Conservation (phyloP, 2,888 invertebrate species). For the Drosophila eohydei region DNA sequence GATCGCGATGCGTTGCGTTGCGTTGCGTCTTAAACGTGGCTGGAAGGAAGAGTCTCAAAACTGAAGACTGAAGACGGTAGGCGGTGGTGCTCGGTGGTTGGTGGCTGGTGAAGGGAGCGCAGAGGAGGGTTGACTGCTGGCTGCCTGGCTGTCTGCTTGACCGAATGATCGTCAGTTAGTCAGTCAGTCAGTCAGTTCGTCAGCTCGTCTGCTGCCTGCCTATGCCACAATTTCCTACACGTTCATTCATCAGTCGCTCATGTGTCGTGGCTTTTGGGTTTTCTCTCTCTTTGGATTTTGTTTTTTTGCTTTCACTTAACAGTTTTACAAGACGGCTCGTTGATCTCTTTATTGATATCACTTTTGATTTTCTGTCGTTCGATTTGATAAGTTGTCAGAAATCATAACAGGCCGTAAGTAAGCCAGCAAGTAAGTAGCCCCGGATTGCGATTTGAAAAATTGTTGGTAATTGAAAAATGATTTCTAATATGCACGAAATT, state of each 20-base stretch:
- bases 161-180: slow-evolving; percentile 44
- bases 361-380: slow-evolving; percentile 78
- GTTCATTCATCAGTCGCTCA: slow-evolving; percentile 68
- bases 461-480: slow-evolving; percentile 80
- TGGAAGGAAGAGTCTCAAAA: slow-evolving; percentile 27
- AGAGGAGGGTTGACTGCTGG: slow-evolving; percentile 23
- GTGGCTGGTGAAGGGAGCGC: neutral
- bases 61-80: slow-evolving; percentile 12
- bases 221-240: slow-evolving; percentile 54
- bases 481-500: slow-evolving; percentile 81
- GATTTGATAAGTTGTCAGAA: slow-evolving; percentile 79
- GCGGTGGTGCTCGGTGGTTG: slow-evolving; percentile 5
- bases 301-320: slow-evolving; percentile 59
- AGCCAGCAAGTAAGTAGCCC: slow-evolving; percentile 60
- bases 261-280: slow-evolving; percentile 36
- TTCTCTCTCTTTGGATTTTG: slow-evolving; percentile 3
- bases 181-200: slow-evolving; percentile 12
- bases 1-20: slow-evolving; percentile 76
- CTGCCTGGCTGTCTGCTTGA: slow-evolving; percentile 67
- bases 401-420: slow-evolving; percentile 70
- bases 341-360: slow-evolving; percentile 81
- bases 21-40: slow-evolving; percentile 58
- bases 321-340: slow-evolving; percentile 63
- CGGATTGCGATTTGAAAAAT: slow-evolving; percentile 43
- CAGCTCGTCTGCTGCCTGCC: slow-evolving; percentile 36